Conservation (phyloP, 1,140 invertebrate genomes). For the Platyura marginata region DNA sequence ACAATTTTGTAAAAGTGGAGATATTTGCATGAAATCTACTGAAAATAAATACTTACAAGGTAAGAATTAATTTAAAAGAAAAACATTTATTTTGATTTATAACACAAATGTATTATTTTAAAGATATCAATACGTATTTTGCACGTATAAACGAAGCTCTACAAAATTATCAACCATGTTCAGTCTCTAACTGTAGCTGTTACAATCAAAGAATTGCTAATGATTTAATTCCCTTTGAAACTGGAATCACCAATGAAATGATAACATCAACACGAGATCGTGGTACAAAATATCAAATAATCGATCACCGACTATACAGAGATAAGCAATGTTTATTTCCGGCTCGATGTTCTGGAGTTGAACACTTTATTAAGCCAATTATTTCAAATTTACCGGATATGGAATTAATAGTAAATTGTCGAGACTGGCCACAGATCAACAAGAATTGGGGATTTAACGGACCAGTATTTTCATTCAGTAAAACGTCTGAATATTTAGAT, state of each 20-base stretch:
- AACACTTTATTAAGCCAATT: slow-evolving; percentile 69
- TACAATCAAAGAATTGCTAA: too few species aligned
- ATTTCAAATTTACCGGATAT: slow-evolving; percentile 57
- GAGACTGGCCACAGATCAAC: slow-evolving; percentile 81
- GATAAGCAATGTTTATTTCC: slow-evolving; percentile 81
- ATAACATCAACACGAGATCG: slow-evolving; percentile 40
- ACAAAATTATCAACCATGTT: too few species aligned
- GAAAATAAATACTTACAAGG: too few species aligned
- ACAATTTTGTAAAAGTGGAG: too few species aligned
- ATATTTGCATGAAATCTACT: too few species aligned
- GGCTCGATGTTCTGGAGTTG: slow-evolving; percentile 72
- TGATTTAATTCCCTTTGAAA: slow-evolving; percentile 49
- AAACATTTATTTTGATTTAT: too few species aligned
- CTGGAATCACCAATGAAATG: slow-evolving; percentile 42
- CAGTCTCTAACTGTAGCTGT: too few species aligned
- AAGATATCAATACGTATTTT: too few species aligned
- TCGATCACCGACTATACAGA: slow-evolving; percentile 56
- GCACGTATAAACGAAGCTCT: too few species aligned
- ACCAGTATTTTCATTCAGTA: slow-evolving; percentile 91
- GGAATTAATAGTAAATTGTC: slow-evolving; percentile 76
- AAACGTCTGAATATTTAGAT: slow-evolving; percentile 69
- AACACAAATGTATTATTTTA: too few species aligned
- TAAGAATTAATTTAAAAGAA: too few species aligned
- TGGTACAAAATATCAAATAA: slow-evolving; percentile 55
- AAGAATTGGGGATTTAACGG: slow-evolving; percentile 32